These are phyloP conservation scores for Drosophila nigricruria DNA, from an alignment of 2,888 invertebrate genomes.

Conservation along the genomic window DNA sequence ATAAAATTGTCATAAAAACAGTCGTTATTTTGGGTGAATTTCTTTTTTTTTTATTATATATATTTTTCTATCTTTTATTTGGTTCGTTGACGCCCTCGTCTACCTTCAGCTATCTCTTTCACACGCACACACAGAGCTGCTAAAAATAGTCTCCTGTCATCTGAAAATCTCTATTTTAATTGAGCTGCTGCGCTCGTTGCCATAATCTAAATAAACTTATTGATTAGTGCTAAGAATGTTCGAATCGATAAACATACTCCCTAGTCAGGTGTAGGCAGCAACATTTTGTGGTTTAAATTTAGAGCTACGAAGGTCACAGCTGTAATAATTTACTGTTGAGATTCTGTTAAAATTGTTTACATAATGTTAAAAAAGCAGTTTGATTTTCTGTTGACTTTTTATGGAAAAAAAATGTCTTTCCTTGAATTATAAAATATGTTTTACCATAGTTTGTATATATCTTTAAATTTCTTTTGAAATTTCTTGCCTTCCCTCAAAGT, in stretches of 20 bases:
- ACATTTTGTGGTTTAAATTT: not conserved
- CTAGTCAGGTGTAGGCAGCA: constrained; percentile 3
- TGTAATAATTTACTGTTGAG: not conserved
- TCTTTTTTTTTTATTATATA: constrained; percentile 29
- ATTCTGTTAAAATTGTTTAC: not conserved
- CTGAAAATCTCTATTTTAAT: constrained; percentile 40
- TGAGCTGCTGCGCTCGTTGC: constrained; percentile 18
- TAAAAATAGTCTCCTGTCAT: constrained; percentile 49
- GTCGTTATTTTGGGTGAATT: constrained; percentile 40
- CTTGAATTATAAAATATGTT: too few species aligned
- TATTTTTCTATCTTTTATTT: constrained; percentile 23
- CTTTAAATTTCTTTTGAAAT: too few species aligned
- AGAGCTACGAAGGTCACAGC: constrained; percentile 3
- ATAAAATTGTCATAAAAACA: constrained; percentile 51
- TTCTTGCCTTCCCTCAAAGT: too few species aligned
- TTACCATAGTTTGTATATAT: too few species aligned
- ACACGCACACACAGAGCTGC: constrained; percentile 11
- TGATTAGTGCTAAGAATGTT: constrained; percentile 38
- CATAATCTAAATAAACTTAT: constrained; percentile 43
- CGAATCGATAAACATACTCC: constrained; percentile 21
- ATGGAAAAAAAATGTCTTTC: too few species aligned
- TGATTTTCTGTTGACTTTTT: not conserved
- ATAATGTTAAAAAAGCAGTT: not conserved
- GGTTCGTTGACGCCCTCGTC: constrained; percentile 30
- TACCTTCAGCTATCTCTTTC: constrained; percentile 9